Conservation (phyloP, 2,113 vertebrate species). For the Cynopterus brachyotis region DNA sequence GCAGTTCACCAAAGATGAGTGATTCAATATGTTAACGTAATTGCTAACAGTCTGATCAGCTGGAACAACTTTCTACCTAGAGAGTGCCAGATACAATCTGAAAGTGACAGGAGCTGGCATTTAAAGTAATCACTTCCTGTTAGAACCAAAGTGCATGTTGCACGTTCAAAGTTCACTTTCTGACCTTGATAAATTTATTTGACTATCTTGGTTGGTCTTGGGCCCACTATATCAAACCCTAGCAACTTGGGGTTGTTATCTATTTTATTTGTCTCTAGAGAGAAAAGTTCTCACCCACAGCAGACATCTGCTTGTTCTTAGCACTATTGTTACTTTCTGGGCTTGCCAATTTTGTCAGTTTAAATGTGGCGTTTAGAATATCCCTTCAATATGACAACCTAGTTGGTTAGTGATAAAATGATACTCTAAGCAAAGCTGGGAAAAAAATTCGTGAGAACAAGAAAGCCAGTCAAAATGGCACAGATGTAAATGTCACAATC, state of each 20-base stretch:
- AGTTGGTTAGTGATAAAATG: conserved; percentile 34
- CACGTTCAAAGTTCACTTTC: not conserved
- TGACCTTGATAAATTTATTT: not conserved
- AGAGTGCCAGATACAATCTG: not conserved
- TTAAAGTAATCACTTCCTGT: not conserved
- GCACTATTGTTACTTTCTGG: not conserved
- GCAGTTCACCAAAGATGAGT: not conserved
- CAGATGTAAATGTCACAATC: not conserved
- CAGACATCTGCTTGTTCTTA: conserved; percentile 48
- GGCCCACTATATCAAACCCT: not conserved
- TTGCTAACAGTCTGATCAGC: not conserved
- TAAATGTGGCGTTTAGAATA: conserved; percentile 43
- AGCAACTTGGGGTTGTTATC: not conserved
- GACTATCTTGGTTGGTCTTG: not conserved
- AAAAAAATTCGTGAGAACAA: conserved; percentile 16
- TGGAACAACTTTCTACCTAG: not conserved
- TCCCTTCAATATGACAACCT: not conserved
- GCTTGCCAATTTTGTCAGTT: conserved; percentile 39
- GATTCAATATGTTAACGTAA: not conserved
- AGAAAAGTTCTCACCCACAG: not conserved
- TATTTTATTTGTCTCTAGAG: conserved; percentile 35
- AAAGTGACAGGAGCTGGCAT: not conserved
- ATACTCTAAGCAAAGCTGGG: not conserved
- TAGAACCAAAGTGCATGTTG: not conserved
- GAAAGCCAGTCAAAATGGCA: not conserved